Evolutionary conservation across 2,113 vertebrate genomes (phyloP).

Genomic region (Chascanopsetta lugubris): DNA sequence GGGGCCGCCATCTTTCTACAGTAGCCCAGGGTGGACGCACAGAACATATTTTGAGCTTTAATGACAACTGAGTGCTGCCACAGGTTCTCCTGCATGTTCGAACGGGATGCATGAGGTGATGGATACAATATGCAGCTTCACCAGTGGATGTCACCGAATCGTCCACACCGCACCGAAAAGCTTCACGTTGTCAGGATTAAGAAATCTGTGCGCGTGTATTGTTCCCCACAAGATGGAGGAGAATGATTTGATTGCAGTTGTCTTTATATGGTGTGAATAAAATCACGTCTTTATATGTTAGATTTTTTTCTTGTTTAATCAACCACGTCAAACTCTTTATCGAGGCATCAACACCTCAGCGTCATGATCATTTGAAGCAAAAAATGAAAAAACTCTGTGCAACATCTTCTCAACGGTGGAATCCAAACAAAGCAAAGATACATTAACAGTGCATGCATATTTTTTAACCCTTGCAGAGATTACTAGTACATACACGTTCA

Average conservation of each 20-base stretch:
- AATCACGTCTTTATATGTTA: slow-evolving; percentile 34
- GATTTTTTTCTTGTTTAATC: slow-evolving; percentile 62
- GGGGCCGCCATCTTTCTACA: too few relatives aligned
- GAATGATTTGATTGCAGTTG: slow-evolving; percentile 9
- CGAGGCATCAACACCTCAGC: slow-evolving; percentile 44
- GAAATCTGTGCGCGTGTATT: not conserved
- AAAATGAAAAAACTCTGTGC: slow-evolving; percentile 29
- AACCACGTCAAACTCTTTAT: slow-evolving; percentile 46
- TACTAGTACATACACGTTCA: slow-evolving; percentile 60
- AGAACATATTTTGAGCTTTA: too few relatives aligned
- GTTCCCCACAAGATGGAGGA: not conserved
- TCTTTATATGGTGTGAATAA: slow-evolving; percentile 47
- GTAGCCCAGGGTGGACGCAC: too few relatives aligned
- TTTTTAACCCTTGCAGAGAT: slow-evolving; percentile 37
- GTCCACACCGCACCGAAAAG: too few relatives aligned
- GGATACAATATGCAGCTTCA: too few relatives aligned
- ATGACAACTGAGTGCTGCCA: too few relatives aligned
- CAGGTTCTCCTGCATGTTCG: too few relatives aligned
- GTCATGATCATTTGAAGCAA: slow-evolving; percentile 42
- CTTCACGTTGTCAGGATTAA: slow-evolving; percentile 14
- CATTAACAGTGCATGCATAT: slow-evolving; percentile 24
- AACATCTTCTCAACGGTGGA: slow-evolving; percentile 17
- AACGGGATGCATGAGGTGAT: too few relatives aligned
- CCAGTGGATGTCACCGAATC: too few relatives aligned
- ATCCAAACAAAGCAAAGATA: slow-evolving; percentile 51